Percentiles rank a stretch among this genome's conserved stretches.
Conservation (phyloP, 2,888 invertebrate species). For the Drosophila atripex region DNA sequence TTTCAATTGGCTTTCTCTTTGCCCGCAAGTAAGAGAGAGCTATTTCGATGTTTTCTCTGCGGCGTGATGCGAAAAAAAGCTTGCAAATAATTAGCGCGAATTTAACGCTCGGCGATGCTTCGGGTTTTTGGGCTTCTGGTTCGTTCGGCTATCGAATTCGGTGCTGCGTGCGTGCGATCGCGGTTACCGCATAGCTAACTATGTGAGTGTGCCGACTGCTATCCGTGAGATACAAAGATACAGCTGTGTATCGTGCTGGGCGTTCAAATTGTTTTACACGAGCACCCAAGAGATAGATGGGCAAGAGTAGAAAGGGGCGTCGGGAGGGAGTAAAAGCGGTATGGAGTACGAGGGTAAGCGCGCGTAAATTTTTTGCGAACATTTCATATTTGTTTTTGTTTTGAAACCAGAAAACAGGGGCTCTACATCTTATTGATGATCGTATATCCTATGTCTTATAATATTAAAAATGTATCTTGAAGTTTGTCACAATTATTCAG, state of each 20-base stretch:
- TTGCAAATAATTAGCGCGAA: slow-evolving; percentile 78
- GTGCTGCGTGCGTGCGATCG: slow-evolving; percentile 65
- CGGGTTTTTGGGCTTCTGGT: slow-evolving; percentile 19
- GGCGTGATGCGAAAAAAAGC: slow-evolving; percentile 37
- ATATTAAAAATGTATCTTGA: too few species aligned
- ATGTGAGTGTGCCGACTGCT: slow-evolving; percentile 34
- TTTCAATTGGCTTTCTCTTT: slow-evolving; percentile 34
- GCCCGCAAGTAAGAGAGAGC: slow-evolving; percentile 39
- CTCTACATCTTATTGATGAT: background rate
- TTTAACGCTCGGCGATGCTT: slow-evolving; percentile 62
- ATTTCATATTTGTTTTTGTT: background rate
- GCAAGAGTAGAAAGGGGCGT: slow-evolving; percentile 9
- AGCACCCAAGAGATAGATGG: slow-evolving; percentile 22
- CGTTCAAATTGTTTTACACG: slow-evolving; percentile 58
- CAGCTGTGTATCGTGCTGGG: slow-evolving; percentile 54
- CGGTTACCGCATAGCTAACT: slow-evolving; percentile 41
- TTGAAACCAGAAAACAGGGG: slow-evolving; percentile 1
- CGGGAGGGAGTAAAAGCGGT: background rate
- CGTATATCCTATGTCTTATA: background rate
- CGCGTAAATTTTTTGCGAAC: slow-evolving; percentile 20
- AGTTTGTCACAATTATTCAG: too few species aligned
- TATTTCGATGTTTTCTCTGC: slow-evolving; percentile 2
- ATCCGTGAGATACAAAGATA: slow-evolving; percentile 49
- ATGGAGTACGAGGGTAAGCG: slow-evolving; percentile 4
- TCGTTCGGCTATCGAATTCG: slow-evolving; percentile 34